Evolutionary conservation across 2,113 vertebrate species (phyloP).

Genomic region (Menura novaehollandiae): DNA sequence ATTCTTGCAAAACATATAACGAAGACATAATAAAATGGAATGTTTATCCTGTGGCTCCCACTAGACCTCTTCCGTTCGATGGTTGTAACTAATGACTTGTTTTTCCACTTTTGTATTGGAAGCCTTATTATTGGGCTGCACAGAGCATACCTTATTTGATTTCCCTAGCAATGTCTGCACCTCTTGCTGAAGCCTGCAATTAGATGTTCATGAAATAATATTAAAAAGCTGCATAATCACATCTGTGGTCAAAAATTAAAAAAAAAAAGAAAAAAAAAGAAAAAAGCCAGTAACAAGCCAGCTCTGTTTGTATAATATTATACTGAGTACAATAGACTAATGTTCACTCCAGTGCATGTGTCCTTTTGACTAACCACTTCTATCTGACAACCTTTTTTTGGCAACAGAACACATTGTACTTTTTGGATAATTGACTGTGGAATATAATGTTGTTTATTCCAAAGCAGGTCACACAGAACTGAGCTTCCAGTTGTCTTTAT

Average conservation of each 20-base stretch:
- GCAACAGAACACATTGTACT: conserved; percentile 77
- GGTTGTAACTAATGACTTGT: conserved; percentile 73
- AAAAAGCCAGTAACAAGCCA: neutral
- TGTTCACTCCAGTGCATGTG: conserved; percentile 65
- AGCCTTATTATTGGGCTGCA: conserved; percentile 65
- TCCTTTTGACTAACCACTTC: conserved; percentile 70
- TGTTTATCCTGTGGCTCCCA: conserved; percentile 64
- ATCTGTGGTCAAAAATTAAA: conserved; percentile 15
- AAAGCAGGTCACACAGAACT: conserved; percentile 76
- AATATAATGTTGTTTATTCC: conserved; percentile 78
- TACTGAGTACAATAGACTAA: conserved; percentile 67
- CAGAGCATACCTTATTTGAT: conserved; percentile 63
- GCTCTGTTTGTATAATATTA: conserved; percentile 67
- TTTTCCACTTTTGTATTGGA: conserved; percentile 68
- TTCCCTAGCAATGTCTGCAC: conserved; percentile 58
- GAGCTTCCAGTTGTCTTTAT: conserved; percentile 64
- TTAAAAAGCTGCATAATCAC: conserved; percentile 61
- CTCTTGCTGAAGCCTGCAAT: conserved; percentile 68
- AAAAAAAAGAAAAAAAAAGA: neutral
- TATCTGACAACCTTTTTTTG: conserved; percentile 68
- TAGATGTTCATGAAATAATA: conserved; percentile 71
- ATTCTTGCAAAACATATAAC: conserved; percentile 67
- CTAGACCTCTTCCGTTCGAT: conserved; percentile 67
- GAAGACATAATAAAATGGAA: conserved; percentile 68
- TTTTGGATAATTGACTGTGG: conserved; percentile 78